These are phyloP conservation scores for Mus spicilegus DNA, from an alignment of 2,113 vertebrate genomes.

Conservation along the genomic window DNA sequence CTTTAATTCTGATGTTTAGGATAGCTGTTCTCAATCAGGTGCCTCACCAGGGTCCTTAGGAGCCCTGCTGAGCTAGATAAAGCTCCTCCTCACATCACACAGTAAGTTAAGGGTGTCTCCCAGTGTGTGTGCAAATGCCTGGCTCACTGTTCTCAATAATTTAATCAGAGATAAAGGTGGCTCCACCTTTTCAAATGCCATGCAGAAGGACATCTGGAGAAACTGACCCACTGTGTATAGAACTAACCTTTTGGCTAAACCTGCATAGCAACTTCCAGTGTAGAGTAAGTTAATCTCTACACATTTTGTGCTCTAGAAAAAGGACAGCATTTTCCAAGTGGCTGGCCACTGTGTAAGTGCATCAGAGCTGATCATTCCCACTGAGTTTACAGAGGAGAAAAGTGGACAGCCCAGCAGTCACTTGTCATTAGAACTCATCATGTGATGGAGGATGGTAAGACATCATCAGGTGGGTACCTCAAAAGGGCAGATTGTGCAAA, in stretches of 20 bases:
- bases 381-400: neutral
- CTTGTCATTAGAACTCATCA: neutral
- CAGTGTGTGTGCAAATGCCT: neutral
- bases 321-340: constrained; percentile 33
- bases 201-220: neutral
- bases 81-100: neutral
- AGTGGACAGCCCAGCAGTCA: neutral
- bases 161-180: neutral
- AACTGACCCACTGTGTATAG: constrained; percentile 33
- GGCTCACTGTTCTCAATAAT: neutral
- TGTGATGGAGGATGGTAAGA: neutral
- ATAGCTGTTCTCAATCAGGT: neutral
- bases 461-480: neutral
- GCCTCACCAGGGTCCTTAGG: too few relatives aligned
- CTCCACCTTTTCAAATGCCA: neutral
- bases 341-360: neutral
- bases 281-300: constrained; percentile 48
- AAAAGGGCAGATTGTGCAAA: neutral
- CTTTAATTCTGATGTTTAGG: neutral
- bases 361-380: neutral
- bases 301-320: constrained; percentile 53
- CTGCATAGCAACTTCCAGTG: constrained; percentile 24
- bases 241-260: constrained; percentile 42
- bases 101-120: neutral
- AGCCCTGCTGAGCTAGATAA: neutral